Conservation (phyloP, 2,888 invertebrate species). For the Polymixis lichenea region DNA sequence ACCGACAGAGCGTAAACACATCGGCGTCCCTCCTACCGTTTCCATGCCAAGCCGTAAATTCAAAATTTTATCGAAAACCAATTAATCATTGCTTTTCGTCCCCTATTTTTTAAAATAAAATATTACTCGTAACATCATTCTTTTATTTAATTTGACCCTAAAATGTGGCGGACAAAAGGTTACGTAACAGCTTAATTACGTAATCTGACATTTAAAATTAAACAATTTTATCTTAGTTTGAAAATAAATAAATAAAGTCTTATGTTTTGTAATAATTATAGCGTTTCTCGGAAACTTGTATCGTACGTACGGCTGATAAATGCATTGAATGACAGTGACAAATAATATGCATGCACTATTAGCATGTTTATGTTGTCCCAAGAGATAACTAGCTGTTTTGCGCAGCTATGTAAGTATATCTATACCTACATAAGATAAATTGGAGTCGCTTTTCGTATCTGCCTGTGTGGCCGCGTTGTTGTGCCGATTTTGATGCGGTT, state of each 20-base stretch:
- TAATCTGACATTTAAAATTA: conserved; percentile 35
- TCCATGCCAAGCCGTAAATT: too few relatives aligned
- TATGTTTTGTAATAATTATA: conserved; percentile 34
- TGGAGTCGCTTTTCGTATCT: not conserved
- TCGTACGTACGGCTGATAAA: conserved; percentile 26
- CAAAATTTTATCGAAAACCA: too few relatives aligned
- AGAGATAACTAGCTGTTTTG: conserved; percentile 10
- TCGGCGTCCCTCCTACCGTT: too few relatives aligned
- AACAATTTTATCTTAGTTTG: conserved; percentile 21
- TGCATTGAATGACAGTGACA: conserved; percentile 16
- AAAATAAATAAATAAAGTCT: conserved; percentile 7
- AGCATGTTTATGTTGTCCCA: conserved; percentile 12
- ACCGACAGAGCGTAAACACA: too few relatives aligned
- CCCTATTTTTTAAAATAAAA: too few relatives aligned
- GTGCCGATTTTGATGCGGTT: not conserved
- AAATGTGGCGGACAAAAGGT: too few relatives aligned
- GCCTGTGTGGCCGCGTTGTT: not conserved
- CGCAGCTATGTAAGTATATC: not conserved
- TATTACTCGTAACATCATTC: too few relatives aligned
- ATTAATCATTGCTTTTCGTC: too few relatives aligned
- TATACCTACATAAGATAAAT: too few relatives aligned
- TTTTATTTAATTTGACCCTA: too few relatives aligned
- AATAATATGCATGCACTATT: conserved; percentile 26
- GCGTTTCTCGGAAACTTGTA: conserved; percentile 18
- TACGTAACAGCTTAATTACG: not conserved